Conservation (phyloP, 2,888 invertebrate species). For the Malthinus flaveolus region DNA sequence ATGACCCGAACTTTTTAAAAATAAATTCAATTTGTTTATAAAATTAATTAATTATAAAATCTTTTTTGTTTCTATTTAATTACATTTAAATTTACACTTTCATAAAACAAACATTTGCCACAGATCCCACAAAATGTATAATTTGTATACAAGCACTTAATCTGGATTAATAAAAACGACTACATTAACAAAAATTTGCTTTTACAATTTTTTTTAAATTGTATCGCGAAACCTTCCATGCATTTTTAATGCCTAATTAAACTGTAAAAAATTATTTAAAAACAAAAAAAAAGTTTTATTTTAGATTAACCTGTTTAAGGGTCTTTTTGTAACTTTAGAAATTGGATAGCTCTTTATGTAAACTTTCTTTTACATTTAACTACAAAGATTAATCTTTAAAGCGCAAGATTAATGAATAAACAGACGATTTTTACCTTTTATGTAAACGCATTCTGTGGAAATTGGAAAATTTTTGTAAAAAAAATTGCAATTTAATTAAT, state of each 20-base stretch:
- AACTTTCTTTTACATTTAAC: constrained; percentile 7
- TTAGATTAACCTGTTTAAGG: constrained; percentile 1
- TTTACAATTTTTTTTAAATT: constrained; percentile 6
- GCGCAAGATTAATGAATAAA: constrained; percentile 8
- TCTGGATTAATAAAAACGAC: constrained; percentile 10
- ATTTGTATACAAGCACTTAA: no score
- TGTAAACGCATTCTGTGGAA: constrained; percentile 6
- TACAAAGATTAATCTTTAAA: constrained; percentile 7
- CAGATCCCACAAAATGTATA: no score
- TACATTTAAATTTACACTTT: no score
- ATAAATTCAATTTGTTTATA: no score
- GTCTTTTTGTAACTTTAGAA: constrained; percentile 4
- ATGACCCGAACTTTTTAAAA: no score
- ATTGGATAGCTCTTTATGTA: constrained; percentile 5
- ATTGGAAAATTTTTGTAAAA: constrained; percentile 3
- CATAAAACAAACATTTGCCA: no score
- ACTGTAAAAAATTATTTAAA: constrained; percentile 8
- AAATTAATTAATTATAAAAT: no score
- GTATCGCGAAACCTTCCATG: background rate
- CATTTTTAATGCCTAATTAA: constrained; percentile 21
- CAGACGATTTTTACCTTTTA: constrained; percentile 2
- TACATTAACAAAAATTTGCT: constrained; percentile 13
- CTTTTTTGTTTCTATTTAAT: no score
- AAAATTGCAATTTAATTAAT: constrained; percentile 7
- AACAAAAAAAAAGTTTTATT: constrained; percentile 9